Evolutionary conservation across 2,797 vertebrate species (phyloP), one percentile per base, ranked within the genome.

Genomic region (Tadarida brasiliensis): DNA sequence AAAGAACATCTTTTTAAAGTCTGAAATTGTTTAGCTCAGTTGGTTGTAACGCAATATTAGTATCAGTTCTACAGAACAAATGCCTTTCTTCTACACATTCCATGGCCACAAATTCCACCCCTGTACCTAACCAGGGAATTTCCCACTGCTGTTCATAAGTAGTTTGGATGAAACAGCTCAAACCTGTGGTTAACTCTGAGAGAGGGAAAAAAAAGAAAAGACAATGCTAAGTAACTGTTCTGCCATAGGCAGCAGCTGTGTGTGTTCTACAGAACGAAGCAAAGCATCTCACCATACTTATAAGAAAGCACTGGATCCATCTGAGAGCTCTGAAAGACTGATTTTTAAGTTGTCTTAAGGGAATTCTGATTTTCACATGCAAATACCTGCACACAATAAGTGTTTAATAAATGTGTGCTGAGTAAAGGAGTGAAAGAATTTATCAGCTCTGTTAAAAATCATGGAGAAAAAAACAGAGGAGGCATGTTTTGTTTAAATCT

Each of bases 321-420:
- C 28, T 85, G 51, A 92, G 22, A 28, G 28, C 71, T 87, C 70
- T n/a, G 11, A 28, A 95, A 78, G 14, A 86, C 30, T 90, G 24
- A 57, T 89, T 94, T 91, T 89, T 87, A 91, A 68, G 10, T 47
- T 47, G n/a, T 74, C 49, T 24, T 44, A 92, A 70, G 22, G 77
- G 19, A 87, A 92, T 90, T 96, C 59, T 91, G 24, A 91, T 85
- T 71, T 94, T 71, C 61, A 82, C 78, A 14, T 39, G 35, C n/a
- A 91, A 63, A 94, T 54, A 92, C 3, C 59, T 47, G 26, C 2
- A 91, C 16, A 68, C 2, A 74, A 6, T 57, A 71, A 84, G 30
- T 35, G 71, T 30, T 92, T 95, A 87, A 71, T 81, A 90, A 92
- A 73, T 39, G 8, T 56, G 44, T 73, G 6, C 59, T 68, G 54